These are phyloP conservation scores for Lasioglossum baleicum DNA, from an alignment of 1,140 invertebrate species.

Conservation along the genomic window DNA sequence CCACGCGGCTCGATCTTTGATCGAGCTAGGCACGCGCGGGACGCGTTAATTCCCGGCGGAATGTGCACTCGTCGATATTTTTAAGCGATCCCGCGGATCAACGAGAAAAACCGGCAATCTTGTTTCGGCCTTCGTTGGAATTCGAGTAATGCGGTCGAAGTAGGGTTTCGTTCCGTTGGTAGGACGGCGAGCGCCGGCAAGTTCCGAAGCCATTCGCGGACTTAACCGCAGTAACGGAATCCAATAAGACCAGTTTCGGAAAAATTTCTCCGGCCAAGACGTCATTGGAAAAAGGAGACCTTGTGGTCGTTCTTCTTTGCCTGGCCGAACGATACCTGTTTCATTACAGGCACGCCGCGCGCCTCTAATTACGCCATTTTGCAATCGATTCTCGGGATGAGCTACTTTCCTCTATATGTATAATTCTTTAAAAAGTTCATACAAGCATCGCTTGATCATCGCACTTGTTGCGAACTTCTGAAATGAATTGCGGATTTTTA, in stretches of 20 bases:
- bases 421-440: neutral
- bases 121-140: constrained; percentile 54
- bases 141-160: constrained; percentile 54
- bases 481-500: no score
- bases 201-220: constrained; percentile 52
- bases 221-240: constrained; percentile 52
- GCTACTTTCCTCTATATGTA: neutral
- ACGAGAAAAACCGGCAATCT: constrained; percentile 25
- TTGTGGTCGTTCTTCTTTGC: constrained; percentile 3
- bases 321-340: constrained; percentile 6
- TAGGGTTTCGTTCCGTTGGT: constrained; percentile 50
- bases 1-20: no score
- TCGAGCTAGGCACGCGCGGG: neutral
- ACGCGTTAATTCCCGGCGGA: neutral
- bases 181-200: constrained; percentile 19
- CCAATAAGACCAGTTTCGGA: constrained; percentile 51
- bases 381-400: neutral
- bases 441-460: no score
- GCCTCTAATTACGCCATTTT: constrained; percentile 7
- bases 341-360: neutral
- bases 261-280: constrained; percentile 43
- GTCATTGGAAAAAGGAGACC: constrained; percentile 35
- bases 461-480: no score
- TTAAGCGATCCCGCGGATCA: neutral
- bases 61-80: constrained; percentile 10